A percentile compares a stretch with the other conserved stretches of the same genome.
Conservation (phyloP, 2,888 invertebrate genomes). For the Tanytarsus gracilentus region DNA sequence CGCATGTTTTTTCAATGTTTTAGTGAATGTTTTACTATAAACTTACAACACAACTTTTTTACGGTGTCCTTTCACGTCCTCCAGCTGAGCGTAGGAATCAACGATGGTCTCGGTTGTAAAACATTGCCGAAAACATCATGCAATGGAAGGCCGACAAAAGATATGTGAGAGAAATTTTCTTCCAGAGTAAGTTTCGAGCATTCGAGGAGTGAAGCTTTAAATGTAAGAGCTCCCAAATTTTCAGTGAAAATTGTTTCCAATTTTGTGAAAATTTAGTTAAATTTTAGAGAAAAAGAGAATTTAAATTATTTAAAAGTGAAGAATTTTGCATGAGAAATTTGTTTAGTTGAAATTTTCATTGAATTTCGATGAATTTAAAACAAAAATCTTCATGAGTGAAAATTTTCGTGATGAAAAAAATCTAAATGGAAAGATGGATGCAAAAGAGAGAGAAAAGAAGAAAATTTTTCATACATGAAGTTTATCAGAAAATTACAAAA, state of each 20-base stretch:
- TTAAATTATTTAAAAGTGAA: neutral
- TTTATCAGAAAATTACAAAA: neutral
- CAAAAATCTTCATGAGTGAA: neutral
- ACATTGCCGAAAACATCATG: neutral
- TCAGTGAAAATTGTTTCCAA: neutral
- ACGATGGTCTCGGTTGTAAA: neutral
- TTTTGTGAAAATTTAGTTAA: neutral
- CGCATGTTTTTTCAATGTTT: too few relatives aligned
- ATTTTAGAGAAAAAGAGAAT: neutral
- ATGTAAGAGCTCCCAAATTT: neutral
- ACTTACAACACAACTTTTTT: too few relatives aligned
- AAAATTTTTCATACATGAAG: neutral
- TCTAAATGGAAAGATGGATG: neutral
- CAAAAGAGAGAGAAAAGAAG: neutral
- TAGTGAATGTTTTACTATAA: too few relatives aligned
- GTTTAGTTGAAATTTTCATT: neutral
- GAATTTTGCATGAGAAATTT: neutral
- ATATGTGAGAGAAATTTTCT: neutral
- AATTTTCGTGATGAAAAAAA: conserved; percentile 10
- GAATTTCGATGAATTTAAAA: neutral
- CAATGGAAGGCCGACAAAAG: neutral
- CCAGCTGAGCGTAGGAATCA: too few relatives aligned
- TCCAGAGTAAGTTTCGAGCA: conserved; percentile 20
- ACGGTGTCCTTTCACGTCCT: too few relatives aligned
- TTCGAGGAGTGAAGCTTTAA: conserved; percentile 15